Percentiles rank a stretch among this genome's conserved stretches.
These are phyloP conservation scores for Leguminivora glycinivorella DNA, from an alignment of 1,140 invertebrate species.

Conservation along the genomic window DNA sequence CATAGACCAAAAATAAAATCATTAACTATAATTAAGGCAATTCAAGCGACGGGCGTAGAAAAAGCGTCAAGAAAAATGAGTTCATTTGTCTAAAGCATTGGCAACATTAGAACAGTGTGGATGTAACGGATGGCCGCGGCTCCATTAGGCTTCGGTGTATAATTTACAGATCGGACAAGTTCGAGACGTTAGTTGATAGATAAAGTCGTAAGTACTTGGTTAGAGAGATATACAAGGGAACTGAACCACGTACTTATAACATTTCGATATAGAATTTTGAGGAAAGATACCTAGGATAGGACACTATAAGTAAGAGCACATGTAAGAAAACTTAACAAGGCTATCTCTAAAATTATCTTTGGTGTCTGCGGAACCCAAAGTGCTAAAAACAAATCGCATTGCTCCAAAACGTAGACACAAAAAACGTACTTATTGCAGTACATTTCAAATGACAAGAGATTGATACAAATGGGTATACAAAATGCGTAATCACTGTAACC, in stretches of 20 bases:
- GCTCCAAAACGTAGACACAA: not conserved
- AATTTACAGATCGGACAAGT: slow-evolving; percentile 56
- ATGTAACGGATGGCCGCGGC: slow-evolving; percentile 57
- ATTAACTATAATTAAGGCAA: slow-evolving; percentile 18
- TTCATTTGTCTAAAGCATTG: slow-evolving; percentile 3
- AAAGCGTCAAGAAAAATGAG: slow-evolving; percentile 31
- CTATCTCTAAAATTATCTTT: not conserved
- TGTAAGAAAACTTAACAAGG: not conserved
- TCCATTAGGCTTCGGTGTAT: slow-evolving; percentile 53
- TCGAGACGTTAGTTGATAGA: not conserved
- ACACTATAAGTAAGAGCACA: not conserved
- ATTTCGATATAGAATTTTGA: too few relatives aligned
- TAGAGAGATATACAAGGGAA: not conserved
- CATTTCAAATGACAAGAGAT: not conserved
- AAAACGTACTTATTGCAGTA: not conserved
- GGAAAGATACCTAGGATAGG: too few relatives aligned
- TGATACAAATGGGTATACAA: too few relatives aligned
- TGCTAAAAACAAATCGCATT: not conserved
- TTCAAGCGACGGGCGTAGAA: not conserved
- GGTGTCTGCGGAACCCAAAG: not conserved
- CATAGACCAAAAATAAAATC: slow-evolving; percentile 4
- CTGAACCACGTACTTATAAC: too few relatives aligned
- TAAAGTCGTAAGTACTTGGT: not conserved
- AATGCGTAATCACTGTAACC: too few relatives aligned
- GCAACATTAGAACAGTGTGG: slow-evolving; percentile 43